phyloP scores from a whole-genome alignment of 2,797 vertebrate species.

The Lutra lutra region DNA sequence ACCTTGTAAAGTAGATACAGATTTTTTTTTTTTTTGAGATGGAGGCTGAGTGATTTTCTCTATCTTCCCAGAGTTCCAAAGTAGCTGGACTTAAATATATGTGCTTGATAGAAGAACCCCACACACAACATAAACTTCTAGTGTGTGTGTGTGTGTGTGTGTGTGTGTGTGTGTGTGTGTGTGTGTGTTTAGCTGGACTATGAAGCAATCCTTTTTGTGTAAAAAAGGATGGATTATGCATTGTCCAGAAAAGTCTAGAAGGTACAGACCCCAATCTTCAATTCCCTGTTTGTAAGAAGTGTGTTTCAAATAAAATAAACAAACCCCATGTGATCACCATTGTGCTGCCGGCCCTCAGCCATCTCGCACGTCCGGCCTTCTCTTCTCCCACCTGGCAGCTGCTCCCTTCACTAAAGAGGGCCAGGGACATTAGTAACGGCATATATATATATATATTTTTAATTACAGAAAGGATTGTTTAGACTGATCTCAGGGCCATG shows the following conservation, averaged over 20 bases:
- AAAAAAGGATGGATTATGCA: neutral
- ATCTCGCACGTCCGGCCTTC: neutral
- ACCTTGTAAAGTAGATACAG: neutral
- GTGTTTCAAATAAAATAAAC: constrained; percentile 59
- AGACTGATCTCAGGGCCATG: constrained; percentile 41
- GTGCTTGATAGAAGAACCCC: neutral
- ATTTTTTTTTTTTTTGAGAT: neutral
- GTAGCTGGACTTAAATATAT: neutral
- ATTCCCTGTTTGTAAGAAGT: constrained; percentile 51
- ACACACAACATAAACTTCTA: neutral
- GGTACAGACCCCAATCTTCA: neutral
- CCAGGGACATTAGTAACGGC: neutral
- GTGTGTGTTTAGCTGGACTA: neutral
- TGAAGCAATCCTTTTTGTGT: neutral
- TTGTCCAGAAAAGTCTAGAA: neutral
- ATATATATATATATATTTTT: neutral
- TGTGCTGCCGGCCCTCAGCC: neutral
- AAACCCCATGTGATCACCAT: neutral
- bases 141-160: neutral
- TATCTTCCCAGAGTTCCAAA: neutral
- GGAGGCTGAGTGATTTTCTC: neutral
- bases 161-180: neutral
- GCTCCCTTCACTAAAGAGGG: constrained; percentile 4
- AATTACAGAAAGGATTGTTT: constrained; percentile 71
- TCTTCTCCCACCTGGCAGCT: constrained; percentile 63